Evolutionary conservation across 2,113 vertebrate species (phyloP).

Genomic region (Falco punctatus): DNA sequence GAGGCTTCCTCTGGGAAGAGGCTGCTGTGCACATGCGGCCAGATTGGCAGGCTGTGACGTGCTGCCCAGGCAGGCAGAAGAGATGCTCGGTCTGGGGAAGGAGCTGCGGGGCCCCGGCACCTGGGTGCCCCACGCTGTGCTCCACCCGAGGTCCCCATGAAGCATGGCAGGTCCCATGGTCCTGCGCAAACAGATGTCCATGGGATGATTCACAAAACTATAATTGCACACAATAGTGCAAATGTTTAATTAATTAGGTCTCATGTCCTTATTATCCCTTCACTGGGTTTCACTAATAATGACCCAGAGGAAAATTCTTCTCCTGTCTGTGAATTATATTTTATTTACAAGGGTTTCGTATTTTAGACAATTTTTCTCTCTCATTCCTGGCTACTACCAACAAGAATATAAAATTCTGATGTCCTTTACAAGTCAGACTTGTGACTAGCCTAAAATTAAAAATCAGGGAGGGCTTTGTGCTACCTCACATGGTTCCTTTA

Average conservation of each 20-base stretch:
- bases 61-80: background rate
- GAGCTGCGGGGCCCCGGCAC: fast-evolving
- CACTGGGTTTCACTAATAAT: conserved; percentile 76
- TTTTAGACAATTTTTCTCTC: conserved; percentile 39
- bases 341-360: conserved; percentile 76
- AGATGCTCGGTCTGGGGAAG: background rate
- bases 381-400: background rate
- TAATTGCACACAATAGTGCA: conserved; percentile 73
- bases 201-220: conserved; percentile 60
- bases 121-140: background rate
- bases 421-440: background rate
- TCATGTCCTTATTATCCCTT: conserved; percentile 78
- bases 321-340: conserved; percentile 77
- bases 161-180: background rate
- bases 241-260: conserved; percentile 82
- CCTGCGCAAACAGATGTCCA: conserved; percentile 69
- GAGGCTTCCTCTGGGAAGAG: background rate
- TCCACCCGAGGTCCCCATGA: background rate
- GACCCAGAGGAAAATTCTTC: conserved; percentile 79
- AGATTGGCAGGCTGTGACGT: background rate
- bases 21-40: fast-evolving
- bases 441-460: conserved; percentile 14
- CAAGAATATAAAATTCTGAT: conserved; percentile 21
- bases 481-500: background rate
- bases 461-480: conserved; percentile 21